Evolutionary conservation across 2,888 invertebrate species (phyloP).

Genomic region (Acronicta alni): DNA sequence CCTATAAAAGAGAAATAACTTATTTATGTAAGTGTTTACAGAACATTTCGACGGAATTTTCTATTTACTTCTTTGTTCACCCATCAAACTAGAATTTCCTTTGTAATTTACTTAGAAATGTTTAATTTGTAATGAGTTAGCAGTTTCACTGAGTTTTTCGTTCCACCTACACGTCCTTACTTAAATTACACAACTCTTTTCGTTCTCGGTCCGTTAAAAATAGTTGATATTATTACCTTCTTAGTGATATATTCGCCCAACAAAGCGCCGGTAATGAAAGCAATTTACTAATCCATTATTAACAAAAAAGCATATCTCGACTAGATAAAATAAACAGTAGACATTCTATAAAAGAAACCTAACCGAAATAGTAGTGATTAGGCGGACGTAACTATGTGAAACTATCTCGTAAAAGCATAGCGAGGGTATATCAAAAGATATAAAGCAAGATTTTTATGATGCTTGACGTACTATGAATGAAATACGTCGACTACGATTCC

Average conservation of each 20-base stretch:
- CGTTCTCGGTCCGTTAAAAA: conserved; percentile 41
- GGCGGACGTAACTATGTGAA: neutral
- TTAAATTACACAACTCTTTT: conserved; percentile 25
- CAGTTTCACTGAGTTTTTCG: conserved; percentile 14
- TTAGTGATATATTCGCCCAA: conserved; percentile 40
- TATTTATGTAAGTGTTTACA: neutral
- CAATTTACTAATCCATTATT: conserved; percentile 44
- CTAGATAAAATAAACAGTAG: conserved; percentile 8
- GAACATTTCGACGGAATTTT: neutral
- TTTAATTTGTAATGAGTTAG: conserved; percentile 17
- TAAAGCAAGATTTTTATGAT: neutral
- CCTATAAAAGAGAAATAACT: neutral
- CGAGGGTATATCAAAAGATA: neutral
- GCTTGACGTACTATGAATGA: neutral
- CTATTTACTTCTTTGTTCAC: neutral
- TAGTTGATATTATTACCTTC: conserved; percentile 41
- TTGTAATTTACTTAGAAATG: conserved; percentile 1
- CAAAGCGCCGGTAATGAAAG: conserved; percentile 38
- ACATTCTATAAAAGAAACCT: neutral
- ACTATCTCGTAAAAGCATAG: neutral
- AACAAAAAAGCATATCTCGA: conserved; percentile 28
- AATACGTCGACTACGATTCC: neutral
- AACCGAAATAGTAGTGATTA: neutral
- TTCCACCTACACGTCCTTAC: conserved; percentile 11
- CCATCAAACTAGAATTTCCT: neutral